Evolutionary conservation across 2,797 vertebrate genomes (phyloP).

Genomic region (Gastrophryne carolinensis): DNA sequence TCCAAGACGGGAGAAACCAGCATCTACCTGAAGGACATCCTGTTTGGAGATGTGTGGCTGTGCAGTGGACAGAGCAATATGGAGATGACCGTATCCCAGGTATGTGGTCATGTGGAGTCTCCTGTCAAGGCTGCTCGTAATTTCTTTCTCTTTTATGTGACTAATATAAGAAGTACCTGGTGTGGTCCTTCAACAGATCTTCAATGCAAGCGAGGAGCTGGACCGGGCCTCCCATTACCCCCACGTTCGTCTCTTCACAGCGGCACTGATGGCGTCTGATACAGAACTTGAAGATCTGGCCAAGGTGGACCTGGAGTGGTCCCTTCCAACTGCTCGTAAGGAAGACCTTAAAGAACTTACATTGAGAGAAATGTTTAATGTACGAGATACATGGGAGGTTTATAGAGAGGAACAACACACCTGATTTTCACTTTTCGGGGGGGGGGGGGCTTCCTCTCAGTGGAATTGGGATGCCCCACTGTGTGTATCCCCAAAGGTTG

Average conservation of each 20-base stretch:
- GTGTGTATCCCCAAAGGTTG: too few species aligned
- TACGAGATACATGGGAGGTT: too few species aligned
- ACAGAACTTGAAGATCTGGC: slow-evolving; percentile 75
- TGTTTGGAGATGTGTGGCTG: slow-evolving; percentile 92
- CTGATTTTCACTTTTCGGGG: too few species aligned
- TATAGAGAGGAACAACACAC: too few species aligned
- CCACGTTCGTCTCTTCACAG: slow-evolving; percentile 76
- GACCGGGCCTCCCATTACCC: slow-evolving; percentile 65
- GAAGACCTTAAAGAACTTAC: neutral
- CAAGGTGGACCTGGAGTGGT: slow-evolving; percentile 73
- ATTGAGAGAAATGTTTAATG: too few species aligned
- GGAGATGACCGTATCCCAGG: slow-evolving; percentile 79
- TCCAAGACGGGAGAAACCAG: slow-evolving; percentile 26
- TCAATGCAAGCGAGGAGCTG: slow-evolving; percentile 78
- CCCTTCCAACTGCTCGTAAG: slow-evolving; percentile 74
- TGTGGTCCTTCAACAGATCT: slow-evolving; percentile 66
- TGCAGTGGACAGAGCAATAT: slow-evolving; percentile 96
- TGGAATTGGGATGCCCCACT: too few species aligned
- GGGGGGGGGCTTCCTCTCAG: too few species aligned
- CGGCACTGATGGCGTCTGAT: slow-evolving; percentile 57
- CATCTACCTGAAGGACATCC: slow-evolving; percentile 68
- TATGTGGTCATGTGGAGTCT: neutral
- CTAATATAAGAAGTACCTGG: neutral
- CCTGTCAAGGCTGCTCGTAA: neutral
- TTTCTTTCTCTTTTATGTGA: neutral